phyloP scores from a whole-genome alignment of 2,888 invertebrate genomes.

The Lasioglossum oenotherae region DNA sequence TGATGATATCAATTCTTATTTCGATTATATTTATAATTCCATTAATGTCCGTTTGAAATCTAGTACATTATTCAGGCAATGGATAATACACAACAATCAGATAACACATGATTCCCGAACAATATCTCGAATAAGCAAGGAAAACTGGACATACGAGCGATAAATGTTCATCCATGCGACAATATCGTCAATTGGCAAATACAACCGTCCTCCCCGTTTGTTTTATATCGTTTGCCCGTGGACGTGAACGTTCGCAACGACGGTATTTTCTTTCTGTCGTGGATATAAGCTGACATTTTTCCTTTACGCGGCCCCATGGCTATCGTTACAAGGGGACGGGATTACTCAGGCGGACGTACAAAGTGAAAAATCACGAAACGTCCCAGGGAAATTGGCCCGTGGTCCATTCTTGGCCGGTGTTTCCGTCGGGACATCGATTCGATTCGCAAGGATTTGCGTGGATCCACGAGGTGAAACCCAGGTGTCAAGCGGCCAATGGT shows the following conservation, averaged over 20 bases:
- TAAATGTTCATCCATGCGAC: background rate
- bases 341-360: slow-evolving; percentile 57
- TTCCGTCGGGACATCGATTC: slow-evolving; percentile 65
- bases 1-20: background rate
- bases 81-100: background rate
- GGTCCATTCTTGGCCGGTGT: slow-evolving; percentile 58
- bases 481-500: slow-evolving; percentile 63
- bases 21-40: background rate
- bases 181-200: slow-evolving; percentile 41
- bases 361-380: slow-evolving; percentile 70
- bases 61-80: background rate
- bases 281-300: slow-evolving; percentile 48
- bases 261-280: slow-evolving; percentile 41
- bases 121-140: slow-evolving; percentile 11
- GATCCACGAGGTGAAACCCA: slow-evolving; percentile 58
- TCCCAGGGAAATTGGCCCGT: slow-evolving; percentile 64
- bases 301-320: slow-evolving; percentile 32
- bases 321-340: slow-evolving; percentile 59
- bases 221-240: slow-evolving; percentile 16
- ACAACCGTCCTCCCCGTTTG: background rate
- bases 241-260: background rate
- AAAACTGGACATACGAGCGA: slow-evolving; percentile 3
- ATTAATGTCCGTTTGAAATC: background rate
- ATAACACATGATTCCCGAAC: background rate
- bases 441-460: slow-evolving; percentile 67